A percentile compares a stretch with the other conserved stretches of the same genome.
Conservation (phyloP, 1,140 invertebrate species). For the Chrysopa pallens region DNA sequence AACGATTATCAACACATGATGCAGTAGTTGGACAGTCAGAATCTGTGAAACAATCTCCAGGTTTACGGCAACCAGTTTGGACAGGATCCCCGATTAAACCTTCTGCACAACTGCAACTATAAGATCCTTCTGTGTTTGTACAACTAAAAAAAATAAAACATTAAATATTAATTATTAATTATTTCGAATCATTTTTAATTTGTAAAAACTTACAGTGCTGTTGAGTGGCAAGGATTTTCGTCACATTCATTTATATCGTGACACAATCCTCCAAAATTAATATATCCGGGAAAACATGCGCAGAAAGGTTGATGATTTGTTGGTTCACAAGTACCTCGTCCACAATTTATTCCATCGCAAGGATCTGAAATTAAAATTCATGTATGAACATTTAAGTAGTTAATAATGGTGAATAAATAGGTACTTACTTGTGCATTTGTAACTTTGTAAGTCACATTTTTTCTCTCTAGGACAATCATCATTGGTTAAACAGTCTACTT, state of each 20-base stretch:
- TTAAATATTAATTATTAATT: not conserved
- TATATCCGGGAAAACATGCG: conserved; percentile 55
- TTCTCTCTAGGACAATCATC: conserved; percentile 56
- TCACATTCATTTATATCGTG: conserved; percentile 68
- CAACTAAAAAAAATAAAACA: conserved; percentile 28
- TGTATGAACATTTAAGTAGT: conserved; percentile 1
- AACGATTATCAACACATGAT: conserved; percentile 55
- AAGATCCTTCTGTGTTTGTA: conserved; percentile 58
- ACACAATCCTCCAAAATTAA: conserved; percentile 45
- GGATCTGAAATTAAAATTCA: conserved; percentile 34
- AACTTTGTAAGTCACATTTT: conserved; percentile 49
- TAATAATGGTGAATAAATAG: not conserved
- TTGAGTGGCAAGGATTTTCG: conserved; percentile 54
- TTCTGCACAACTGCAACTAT: conserved; percentile 50
- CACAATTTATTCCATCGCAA: conserved; percentile 53
- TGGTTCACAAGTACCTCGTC: conserved; percentile 51
- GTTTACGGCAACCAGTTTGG: conserved; percentile 44
- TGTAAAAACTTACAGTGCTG: conserved; percentile 36
- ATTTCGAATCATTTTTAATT: not conserved
- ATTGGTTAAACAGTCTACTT: conserved; percentile 63
- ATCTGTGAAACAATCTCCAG: conserved; percentile 65
- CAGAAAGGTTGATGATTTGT: conserved; percentile 51
- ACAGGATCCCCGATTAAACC: conserved; percentile 64
- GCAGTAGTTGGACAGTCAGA: conserved; percentile 61
- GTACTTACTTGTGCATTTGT: conserved; percentile 56